Evolutionary conservation across 2,113 vertebrate genomes (phyloP).

Genomic region (Pterocles orientalis): DNA sequence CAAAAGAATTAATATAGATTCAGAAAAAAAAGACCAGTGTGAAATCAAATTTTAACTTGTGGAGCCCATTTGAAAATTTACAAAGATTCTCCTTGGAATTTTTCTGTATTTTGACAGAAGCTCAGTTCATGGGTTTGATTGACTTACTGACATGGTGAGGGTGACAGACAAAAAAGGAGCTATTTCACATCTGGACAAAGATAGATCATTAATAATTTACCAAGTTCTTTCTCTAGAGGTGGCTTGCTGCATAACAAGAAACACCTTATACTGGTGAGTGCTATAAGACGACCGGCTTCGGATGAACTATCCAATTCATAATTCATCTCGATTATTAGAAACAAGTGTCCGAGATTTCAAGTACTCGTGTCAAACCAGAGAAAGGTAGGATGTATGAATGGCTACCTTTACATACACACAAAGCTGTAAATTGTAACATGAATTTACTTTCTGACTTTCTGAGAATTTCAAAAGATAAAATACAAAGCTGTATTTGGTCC

Average conservation of each 20-base stretch:
- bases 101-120: neutral
- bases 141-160: neutral
- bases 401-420: neutral
- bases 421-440: neutral
- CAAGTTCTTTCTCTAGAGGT: neutral
- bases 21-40: neutral
- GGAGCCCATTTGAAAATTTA: neutral
- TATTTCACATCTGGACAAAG: neutral
- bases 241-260: neutral
- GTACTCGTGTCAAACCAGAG: neutral
- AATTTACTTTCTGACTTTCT: neutral
- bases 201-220: neutral
- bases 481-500: neutral
- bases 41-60: neutral
- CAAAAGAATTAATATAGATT: neutral
- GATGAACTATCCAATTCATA: neutral
- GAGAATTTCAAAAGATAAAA: neutral
- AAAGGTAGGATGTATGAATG: neutral
- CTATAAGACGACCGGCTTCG: neutral
- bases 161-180: neutral
- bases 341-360: neutral
- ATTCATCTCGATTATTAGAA: neutral
- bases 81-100: neutral
- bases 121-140: neutral
- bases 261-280: neutral